Evolutionary conservation across 2,113 vertebrate species (phyloP).

Genomic region (Eulemur rufifrons): DNA sequence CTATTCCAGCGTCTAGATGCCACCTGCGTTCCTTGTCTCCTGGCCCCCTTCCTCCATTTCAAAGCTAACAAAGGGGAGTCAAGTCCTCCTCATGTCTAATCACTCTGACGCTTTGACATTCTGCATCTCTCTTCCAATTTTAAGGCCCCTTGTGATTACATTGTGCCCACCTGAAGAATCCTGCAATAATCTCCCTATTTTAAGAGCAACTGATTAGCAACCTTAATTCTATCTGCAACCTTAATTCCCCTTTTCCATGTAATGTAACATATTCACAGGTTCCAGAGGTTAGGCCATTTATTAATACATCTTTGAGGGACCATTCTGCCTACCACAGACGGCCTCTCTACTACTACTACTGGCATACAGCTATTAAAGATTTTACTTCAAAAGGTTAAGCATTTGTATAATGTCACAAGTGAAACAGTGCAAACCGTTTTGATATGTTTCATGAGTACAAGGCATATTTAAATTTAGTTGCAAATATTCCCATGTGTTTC

Average conservation of each 20-base stretch:
- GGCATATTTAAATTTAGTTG: conserved; percentile 13
- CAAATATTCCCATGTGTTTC: conserved; percentile 35
- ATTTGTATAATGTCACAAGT: conserved; percentile 48
- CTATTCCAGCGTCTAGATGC: not conserved
- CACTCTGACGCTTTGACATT: not conserved
- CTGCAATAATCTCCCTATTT: not conserved
- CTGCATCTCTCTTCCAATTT: conserved; percentile 6
- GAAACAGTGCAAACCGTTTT: conserved; percentile 11
- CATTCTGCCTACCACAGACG: conserved; percentile 46
- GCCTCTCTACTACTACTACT: conserved; percentile 55
- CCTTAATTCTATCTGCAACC: conserved; percentile 63
- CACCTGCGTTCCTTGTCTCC: not conserved
- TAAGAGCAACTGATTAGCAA: conserved; percentile 61
- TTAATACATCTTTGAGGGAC: not conserved
- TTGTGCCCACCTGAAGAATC: not conserved
- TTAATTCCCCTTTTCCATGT: conserved; percentile 29
- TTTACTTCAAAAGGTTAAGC: conserved; percentile 24
- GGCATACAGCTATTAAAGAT: not conserved
- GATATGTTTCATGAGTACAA: conserved; percentile 69
- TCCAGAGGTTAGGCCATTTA: conserved; percentile 43
- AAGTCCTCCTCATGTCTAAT: not conserved
- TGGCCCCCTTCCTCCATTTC: not conserved
- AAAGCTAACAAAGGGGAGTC: not conserved
- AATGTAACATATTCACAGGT: conserved; percentile 43
- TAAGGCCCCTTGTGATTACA: not conserved